phyloP scores from a whole-genome alignment of 2,113 vertebrate species.

The Eretmochelys imbricata region DNA sequence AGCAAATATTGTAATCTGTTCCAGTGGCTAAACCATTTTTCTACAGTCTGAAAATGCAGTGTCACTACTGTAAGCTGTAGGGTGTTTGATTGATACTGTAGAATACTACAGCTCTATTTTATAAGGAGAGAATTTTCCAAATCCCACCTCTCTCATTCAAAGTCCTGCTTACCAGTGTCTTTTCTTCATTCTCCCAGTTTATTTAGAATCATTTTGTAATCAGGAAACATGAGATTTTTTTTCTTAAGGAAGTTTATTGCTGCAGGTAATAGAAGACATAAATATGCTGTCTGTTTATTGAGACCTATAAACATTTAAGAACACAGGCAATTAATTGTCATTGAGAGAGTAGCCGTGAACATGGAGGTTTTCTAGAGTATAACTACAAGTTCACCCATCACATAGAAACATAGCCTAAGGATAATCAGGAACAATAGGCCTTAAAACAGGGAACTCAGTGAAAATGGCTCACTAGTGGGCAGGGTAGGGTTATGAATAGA shows the following conservation, averaged over 20 bases:
- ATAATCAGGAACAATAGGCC: conserved; percentile 68
- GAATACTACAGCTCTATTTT: background rate
- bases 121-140: background rate
- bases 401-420: conserved; percentile 65
- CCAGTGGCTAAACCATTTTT: background rate
- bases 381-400: conserved; percentile 69
- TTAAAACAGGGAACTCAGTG: conserved; percentile 49
- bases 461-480: conserved; percentile 25
- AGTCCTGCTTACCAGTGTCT: background rate
- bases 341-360: conserved; percentile 65
- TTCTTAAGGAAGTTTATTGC: conserved; percentile 76
- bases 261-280: conserved; percentile 73
- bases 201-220: conserved; percentile 65
- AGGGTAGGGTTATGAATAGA: conserved; percentile 63
- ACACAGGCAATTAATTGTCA: conserved; percentile 76
- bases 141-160: background rate
- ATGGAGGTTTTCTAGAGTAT: conserved; percentile 63
- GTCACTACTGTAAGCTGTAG: background rate
- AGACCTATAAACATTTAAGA: conserved; percentile 75
- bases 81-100: background rate
- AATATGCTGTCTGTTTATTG: conserved; percentile 76
- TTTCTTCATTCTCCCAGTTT: conserved; percentile 27
- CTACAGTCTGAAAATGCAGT: background rate
- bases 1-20: background rate
- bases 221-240: conserved; percentile 55